Conservation (phyloP, 2,113 vertebrate genomes). For the Labeo rohita region DNA sequence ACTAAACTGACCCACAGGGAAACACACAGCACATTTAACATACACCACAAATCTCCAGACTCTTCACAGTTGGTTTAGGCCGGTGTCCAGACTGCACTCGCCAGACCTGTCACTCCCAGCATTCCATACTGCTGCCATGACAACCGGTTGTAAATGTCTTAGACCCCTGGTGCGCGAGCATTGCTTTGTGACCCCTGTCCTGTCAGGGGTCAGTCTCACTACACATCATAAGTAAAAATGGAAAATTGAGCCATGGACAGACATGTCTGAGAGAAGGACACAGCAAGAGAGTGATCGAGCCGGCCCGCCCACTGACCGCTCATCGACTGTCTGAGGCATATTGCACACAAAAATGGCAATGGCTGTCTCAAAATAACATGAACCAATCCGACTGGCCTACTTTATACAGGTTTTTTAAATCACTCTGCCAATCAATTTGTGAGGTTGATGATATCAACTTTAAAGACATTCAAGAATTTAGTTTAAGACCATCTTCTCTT, state of each 20-base stretch:
- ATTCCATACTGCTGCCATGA: slow-evolving; percentile 46
- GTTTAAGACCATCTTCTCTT: background rate
- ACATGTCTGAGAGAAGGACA: background rate
- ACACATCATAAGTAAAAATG: slow-evolving; percentile 27
- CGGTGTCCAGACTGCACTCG: slow-evolving; percentile 16
- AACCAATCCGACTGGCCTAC: background rate
- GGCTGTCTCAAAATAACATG: background rate
- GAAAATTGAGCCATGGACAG: slow-evolving; percentile 27
- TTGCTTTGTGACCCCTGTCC: slow-evolving; percentile 29
- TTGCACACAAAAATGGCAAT: slow-evolving; percentile 27
- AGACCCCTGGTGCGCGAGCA: slow-evolving; percentile 17
- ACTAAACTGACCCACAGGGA: background rate
- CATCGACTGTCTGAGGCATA: slow-evolving; percentile 15
- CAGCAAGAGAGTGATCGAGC: background rate
- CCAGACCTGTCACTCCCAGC: slow-evolving; percentile 29
- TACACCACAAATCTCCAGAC: slow-evolving; percentile 7
- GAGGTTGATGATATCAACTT: background rate
- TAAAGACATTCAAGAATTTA: background rate
- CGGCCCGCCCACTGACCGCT: slow-evolving; percentile 1
- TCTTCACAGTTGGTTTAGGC: slow-evolving; percentile 36
- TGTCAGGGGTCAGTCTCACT: slow-evolving; percentile 37
- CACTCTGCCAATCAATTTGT: background rate
- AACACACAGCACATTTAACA: background rate
- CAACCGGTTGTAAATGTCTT: slow-evolving; percentile 30
- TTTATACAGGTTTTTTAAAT: background rate